Evolutionary conservation across 2,888 invertebrate species (phyloP), one percentile per base, ranked within the genome.

Genomic region (Meta bourneti): DNA sequence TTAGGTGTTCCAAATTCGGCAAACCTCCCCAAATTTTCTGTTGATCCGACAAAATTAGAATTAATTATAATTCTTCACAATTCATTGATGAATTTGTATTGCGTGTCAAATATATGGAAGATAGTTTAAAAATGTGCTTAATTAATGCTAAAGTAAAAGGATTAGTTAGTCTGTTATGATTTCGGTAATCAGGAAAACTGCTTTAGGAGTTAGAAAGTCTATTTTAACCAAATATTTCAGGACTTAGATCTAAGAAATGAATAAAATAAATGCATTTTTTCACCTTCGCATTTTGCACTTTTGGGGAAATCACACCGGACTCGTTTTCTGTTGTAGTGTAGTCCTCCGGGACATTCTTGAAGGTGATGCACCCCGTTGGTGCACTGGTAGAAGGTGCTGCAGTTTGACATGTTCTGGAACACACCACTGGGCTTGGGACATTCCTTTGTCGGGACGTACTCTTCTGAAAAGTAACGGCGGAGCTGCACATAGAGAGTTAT

Each of bases 341-440:
- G 52, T 9, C 89, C 92, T 8, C 89, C 86, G 0, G 92, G 92
- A n/a, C 92, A 92, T 19, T 85, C 92, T 34, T 89, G 89, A 49
- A 80, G 48, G 69, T 92, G 92, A 19, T 89, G 89, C 1, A 20
- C 78, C 1, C 92, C 92, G 49, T 82, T 81, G 48, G 61, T 92
- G 81, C 92, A 92, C 54, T 81, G 70, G 69, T 49, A 92, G 61
- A 92, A 92, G 11, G 89, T 85, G 71, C 61, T 86, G 86, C 92
- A 92, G 86, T 92, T 92, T n/a, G 71, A 70, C 7, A 1, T 48
- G 81, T 92, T 92, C 6, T 34, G 89, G 34, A 92, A 92, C 52
- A 86, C 72, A 1, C 92, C 92, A 16, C 75, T 79, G 0, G 89
- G 84, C n/a, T 82, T 77, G 16, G 92, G 92, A 13, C 92, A 92